Base-by-base conservation (phyloP, 2,888 invertebrate genomes). In the Elgonia sp. region DNA sequence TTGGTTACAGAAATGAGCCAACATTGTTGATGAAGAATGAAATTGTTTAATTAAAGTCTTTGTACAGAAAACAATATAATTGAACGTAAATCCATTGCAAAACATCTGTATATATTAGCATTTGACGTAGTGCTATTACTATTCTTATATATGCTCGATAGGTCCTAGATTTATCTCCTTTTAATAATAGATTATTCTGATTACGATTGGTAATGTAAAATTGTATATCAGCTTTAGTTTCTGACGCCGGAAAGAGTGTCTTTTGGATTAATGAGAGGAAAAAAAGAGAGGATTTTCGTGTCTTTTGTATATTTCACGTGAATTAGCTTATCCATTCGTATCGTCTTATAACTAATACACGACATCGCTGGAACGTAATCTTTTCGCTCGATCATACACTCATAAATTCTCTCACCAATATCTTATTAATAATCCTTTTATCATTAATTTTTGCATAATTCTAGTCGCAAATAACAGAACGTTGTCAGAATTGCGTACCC, bases 1-100 rank as follows among this genome's bases (percentile, higher is more conserved):
- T 29, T 29, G 29, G 29, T 29, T 29, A 29, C 5, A 29, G 55
- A 72, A 72, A 72, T 72, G 12, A 81, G 53, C 14, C 1, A 37
- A 79, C 60, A 65, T 40, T 55, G 67, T 20, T 14, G 8, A 72
- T 82, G 92, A 93, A 92, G 93, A 93, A 91, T 94, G 92, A 94
- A 93, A 92, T 92, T 91, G 92, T 94, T 94, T 94, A 94, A 94
- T 94, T 91, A 89, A 90, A 86, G 91, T 93, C 92, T 93, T 93
- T 94, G 92, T 94, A 93, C 94, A 94, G 92, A 92, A 93, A 94
- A 92, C 92, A 93, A 94, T 93, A 93, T 92, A 92, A 94, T 93
- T 92, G 91, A 93, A 93, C 93, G 91, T 93, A 93, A 94, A 93
- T 92, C 92, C 92, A 93, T 92, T 93, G 92, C 93, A 93, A 94